phyloP scores from a whole-genome alignment of 2,888 invertebrate genomes.

The Caenorhabditis japonica region DNA sequence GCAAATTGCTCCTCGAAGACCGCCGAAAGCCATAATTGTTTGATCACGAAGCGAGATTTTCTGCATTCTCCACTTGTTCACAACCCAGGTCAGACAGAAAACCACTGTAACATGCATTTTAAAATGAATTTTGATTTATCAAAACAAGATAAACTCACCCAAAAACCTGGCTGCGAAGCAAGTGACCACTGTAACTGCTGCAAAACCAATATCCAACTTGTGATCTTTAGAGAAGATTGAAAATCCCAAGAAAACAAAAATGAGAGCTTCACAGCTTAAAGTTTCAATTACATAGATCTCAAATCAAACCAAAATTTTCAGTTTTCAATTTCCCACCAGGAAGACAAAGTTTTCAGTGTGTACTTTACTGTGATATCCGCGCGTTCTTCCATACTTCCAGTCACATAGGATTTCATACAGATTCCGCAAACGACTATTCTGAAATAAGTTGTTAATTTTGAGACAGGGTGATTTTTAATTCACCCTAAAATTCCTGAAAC shows the following conservation, averaged over 20 bases:
- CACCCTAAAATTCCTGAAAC: constrained; percentile 98
- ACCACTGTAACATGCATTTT: constrained; percentile 58
- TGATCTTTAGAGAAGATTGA: constrained; percentile 93
- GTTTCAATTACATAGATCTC: not conserved
- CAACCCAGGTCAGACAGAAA: constrained; percentile 88
- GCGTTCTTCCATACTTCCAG: constrained; percentile 69
- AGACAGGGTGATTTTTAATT: constrained; percentile 75
- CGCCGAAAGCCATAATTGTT: constrained; percentile 96
- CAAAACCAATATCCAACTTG: constrained; percentile 95
- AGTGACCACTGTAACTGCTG: constrained; percentile 90
- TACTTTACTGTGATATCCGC: constrained; percentile 81
- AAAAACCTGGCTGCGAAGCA: constrained; percentile 91
- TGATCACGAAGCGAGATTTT: constrained; percentile 83
- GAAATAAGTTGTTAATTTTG: constrained; percentile 12
- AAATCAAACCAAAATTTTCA: not conserved
- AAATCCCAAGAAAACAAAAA: constrained; percentile 98
- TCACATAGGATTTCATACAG: constrained; percentile 84
- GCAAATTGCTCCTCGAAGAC: constrained; percentile 94
- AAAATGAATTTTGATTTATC: not conserved
- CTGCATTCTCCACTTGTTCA: constrained; percentile 91
- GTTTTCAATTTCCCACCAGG: constrained; percentile 79
- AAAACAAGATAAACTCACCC: constrained; percentile 82
- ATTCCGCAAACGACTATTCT: constrained; percentile 99
- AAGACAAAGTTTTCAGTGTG: constrained; percentile 97
- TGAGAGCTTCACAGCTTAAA: constrained; percentile 91